Base-by-base conservation (phyloP, 1,140 invertebrate genomes). In the Matsumurasca onukii region DNA sequence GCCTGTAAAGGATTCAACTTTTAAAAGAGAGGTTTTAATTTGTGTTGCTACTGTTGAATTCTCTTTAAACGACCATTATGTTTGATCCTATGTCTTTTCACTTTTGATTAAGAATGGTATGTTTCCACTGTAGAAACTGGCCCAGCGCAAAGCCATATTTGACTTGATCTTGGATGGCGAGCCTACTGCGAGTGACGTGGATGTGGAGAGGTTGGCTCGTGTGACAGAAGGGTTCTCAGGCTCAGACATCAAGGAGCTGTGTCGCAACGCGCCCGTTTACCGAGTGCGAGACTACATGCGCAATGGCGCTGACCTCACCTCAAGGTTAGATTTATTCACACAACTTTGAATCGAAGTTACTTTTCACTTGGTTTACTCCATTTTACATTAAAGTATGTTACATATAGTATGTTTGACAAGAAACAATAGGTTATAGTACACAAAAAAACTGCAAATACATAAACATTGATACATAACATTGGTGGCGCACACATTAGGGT, bases 161-260 rank as follows among this genome's bases (percentile, higher is more conserved):
- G 81, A 87, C 71, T 80, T 97, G 45, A 94, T 96, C 66, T 80
- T 97, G 22, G 79, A 82, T 71, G 84, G 88, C 45, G 95, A 97
- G 79, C 86, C 90, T 48, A 81, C 90, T 24, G 84, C 87, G 1
- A 76, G 81, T 0, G 86, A 93, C 75, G 86, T 97, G 2, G 86
- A 95, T 79, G 79, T 87, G n/a, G 79, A 83, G 75, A 80, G 82
- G n/a, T 78, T 98, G 34, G 87, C 93, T 0, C 84, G 84, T 59
- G 72, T 86, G 0, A 94, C 95, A 0, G 91, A 94, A 66, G 90
- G 89, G 0, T 97, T 96, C 79, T 97, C 95, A 5, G 93, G 93
- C 0, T 97, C 95, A 1, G 96, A 99, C 83, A 82, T 99, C 2
- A 86, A 90, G 73, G 95, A 98, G 82, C 81, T 96, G 74, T 98